Conservation (phyloP, 2,113 vertebrate genomes). For the Leptosomus discolor region DNA sequence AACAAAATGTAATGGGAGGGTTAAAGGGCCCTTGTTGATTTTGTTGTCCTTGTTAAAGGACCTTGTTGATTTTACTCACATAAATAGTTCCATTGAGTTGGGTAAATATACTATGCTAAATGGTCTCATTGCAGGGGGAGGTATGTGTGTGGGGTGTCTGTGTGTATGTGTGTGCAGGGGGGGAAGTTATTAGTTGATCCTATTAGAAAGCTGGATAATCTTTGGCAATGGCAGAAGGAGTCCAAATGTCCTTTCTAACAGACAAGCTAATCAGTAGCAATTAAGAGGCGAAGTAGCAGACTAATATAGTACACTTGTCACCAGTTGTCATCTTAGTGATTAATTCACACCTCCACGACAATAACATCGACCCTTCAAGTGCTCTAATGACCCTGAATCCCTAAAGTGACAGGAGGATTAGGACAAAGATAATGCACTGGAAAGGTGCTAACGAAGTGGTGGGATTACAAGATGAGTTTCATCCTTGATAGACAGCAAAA, state of each 20-base stretch:
- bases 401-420: slow-evolving; percentile 71
- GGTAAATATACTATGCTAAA: background rate
- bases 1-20: background rate
- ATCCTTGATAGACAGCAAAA: background rate
- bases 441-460: slow-evolving; percentile 79
- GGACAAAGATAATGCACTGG: slow-evolving; percentile 63
- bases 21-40: background rate
- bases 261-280: slow-evolving; percentile 75
- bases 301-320: slow-evolving; percentile 85
- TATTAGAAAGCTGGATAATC: slow-evolving; percentile 65
- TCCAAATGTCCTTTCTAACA: slow-evolving; percentile 39
- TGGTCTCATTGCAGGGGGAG: fast-evolving
- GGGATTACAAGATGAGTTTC: slow-evolving; percentile 41
- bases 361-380: slow-evolving; percentile 78
- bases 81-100: background rate
- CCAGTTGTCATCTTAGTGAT: slow-evolving; percentile 87
- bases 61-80: background rate
- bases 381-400: slow-evolving; percentile 85
- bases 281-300: slow-evolving; percentile 87
- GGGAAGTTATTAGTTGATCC: background rate
- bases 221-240: slow-evolving; percentile 15
- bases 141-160: too few species aligned
- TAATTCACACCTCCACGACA: slow-evolving; percentile 84
- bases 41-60: too few species aligned
- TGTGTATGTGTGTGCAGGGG: too few species aligned